Conservation (phyloP, 2,113 vertebrate genomes). For the Prunella fulvescens region DNA sequence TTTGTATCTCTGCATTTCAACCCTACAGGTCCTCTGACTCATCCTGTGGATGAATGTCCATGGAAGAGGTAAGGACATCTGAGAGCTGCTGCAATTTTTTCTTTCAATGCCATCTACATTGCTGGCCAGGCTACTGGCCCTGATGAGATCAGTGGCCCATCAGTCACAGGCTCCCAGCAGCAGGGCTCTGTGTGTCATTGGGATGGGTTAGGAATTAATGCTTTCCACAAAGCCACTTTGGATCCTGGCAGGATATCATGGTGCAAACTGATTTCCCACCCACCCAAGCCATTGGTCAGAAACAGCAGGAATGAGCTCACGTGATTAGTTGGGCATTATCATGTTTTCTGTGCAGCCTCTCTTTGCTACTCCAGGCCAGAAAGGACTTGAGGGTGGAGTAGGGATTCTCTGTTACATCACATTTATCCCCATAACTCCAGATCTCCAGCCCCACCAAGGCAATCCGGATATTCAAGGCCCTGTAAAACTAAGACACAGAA, state of each 20-base stretch:
- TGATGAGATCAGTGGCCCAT: not conserved
- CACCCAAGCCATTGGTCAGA: not conserved
- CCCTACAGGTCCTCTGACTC: not conserved
- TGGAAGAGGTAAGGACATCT: not conserved
- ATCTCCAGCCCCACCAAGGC: slow-evolving; percentile 92
- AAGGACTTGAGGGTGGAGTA: slow-evolving; percentile 91
- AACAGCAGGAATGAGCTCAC: slow-evolving; percentile 67
- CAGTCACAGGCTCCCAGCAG: not conserved
- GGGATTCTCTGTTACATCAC: slow-evolving; percentile 84
- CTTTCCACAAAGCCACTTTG: not conserved
- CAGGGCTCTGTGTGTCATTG: not conserved
- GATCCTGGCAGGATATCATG: not conserved
- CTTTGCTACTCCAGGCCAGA: slow-evolving; percentile 89
- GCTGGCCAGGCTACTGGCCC: not conserved
- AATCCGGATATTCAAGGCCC: slow-evolving; percentile 87
- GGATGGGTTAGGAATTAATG: not conserved
- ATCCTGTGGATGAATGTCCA: not conserved
- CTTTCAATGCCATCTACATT: not conserved
- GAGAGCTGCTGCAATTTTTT: not conserved
- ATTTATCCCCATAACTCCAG: slow-evolving; percentile 85
- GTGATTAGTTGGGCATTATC: slow-evolving; percentile 98
- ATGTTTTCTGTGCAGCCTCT: slow-evolving; percentile 80
- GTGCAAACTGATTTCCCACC: not conserved
- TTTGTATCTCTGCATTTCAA: not conserved
- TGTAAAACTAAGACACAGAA: slow-evolving; percentile 84